Conservation (phyloP, 2,797 vertebrate genomes). For the Enteromius anoplus region DNA sequence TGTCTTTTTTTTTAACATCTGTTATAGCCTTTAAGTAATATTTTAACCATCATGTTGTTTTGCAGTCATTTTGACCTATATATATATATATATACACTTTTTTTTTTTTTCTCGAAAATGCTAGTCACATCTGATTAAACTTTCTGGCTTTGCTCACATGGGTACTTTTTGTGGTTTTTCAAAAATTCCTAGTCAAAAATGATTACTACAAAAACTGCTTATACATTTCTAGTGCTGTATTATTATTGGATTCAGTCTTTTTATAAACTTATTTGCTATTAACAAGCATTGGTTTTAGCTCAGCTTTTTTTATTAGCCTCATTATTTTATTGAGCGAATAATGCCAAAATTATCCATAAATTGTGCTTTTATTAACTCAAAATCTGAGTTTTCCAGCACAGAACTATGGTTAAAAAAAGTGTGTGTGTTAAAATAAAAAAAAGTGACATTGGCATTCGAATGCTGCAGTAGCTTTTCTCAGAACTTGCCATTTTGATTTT, state of each 20-base stretch:
- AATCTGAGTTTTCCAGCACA: neutral
- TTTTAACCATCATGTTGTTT: too few species aligned
- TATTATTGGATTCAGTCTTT: neutral
- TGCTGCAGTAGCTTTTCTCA: neutral
- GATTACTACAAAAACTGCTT: neutral
- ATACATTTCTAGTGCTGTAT: neutral
- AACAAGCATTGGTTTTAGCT: neutral
- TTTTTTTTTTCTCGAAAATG: too few species aligned
- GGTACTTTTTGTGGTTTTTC: too few species aligned
- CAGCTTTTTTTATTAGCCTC: too few species aligned
- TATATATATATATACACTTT: too few species aligned
- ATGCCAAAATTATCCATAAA: neutral
- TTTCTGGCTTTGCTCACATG: neutral
- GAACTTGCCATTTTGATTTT: neutral
- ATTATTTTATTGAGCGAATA: neutral
- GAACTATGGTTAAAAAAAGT: neutral
- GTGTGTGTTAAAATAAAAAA: neutral
- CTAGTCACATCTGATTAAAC: neutral
- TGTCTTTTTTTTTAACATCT: neutral
- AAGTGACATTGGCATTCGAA: neutral
- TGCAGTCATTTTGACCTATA: too few species aligned
- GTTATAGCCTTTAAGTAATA: neutral
- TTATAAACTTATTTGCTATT: neutral
- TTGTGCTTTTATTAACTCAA: neutral
- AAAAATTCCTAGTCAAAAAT: neutral